Conservation (phyloP, 2,797 vertebrate genomes). For the Tragopan temminckii region DNA sequence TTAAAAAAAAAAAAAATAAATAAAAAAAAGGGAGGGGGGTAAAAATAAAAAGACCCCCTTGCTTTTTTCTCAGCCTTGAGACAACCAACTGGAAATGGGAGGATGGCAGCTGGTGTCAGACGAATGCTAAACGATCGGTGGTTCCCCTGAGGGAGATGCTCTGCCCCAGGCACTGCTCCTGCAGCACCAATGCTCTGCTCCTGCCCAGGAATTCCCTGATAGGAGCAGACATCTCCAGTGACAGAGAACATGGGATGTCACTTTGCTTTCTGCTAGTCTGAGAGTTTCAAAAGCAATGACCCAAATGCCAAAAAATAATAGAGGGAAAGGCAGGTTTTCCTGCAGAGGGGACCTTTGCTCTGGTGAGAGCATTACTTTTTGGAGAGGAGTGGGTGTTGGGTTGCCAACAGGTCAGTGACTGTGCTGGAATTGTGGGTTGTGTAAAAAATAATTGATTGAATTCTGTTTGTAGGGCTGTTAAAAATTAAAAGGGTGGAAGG, state of each 20-base stretch:
- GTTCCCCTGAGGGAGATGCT: constrained; percentile 19
- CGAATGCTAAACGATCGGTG: constrained; percentile 31
- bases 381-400: neutral
- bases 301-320: neutral
- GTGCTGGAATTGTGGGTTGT: neutral
- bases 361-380: neutral
- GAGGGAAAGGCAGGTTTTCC: neutral
- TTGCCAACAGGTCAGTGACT: neutral
- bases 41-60: neutral
- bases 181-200: neutral
- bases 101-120: constrained; percentile 34
- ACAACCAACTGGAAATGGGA: neutral
- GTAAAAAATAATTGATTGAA: neutral
- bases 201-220: neutral
- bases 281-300: neutral
- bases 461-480: neutral
- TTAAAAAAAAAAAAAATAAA: too few species aligned
- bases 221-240: neutral
- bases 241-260: neutral
- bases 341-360: neutral
- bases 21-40: neutral
- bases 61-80: constrained; percentile 35
- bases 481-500: constrained; percentile 41
- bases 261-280: neutral
- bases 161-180: constrained; percentile 26